Base-by-base conservation (phyloP, 1,140 invertebrate genomes). In the Macrobrachium nipponense region DNA sequence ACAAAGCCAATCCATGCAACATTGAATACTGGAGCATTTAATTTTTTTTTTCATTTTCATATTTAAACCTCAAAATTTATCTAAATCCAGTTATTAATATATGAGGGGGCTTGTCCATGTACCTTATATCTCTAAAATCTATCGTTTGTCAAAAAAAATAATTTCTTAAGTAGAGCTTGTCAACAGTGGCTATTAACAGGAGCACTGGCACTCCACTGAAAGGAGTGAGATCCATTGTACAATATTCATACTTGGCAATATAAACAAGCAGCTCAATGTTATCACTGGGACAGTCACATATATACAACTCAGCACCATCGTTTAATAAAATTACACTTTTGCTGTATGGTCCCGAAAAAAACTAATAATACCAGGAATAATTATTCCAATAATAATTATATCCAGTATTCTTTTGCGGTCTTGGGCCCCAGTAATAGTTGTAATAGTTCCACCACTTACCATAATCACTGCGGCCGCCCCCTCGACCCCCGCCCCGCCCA, bases 391-490 rank as follows among this genome's bases (percentile, higher is more conserved):
- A 89, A 87, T 89, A 89, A 85, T 89, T 89, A 80, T 87, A 89
- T 80, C 87, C 87, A 70, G 87, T 87, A 81, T 76, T 87, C 84
- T 87, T 88, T 72, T 87, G 82, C 76, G 82, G 81, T 78, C 84
- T 87, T 79, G 80, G 80, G 81, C 87, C 77, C 85, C 83, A 87
- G 82, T 79, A 87, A 86, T 87, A 82, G 87, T 82, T 89, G 89
- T 89, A 89, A 87, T 89, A 89, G 72, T 87, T 87, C 88, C 88
- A 87, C 89, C 90, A 94, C 95, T 96, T 94, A 96, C 96, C 96
- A 93, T 97, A 97, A 91, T 96, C 96, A 89, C 95, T 95, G 90
- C 95, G 93, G 89, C 95, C 95, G 93, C 96, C 95, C 88, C 95
- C 94, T 91, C 94, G 89, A 81, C 89, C 82, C 73, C 88, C 86